Base-by-base conservation (phyloP, 2,797 vertebrate species). In the Dipus sagitta region DNA sequence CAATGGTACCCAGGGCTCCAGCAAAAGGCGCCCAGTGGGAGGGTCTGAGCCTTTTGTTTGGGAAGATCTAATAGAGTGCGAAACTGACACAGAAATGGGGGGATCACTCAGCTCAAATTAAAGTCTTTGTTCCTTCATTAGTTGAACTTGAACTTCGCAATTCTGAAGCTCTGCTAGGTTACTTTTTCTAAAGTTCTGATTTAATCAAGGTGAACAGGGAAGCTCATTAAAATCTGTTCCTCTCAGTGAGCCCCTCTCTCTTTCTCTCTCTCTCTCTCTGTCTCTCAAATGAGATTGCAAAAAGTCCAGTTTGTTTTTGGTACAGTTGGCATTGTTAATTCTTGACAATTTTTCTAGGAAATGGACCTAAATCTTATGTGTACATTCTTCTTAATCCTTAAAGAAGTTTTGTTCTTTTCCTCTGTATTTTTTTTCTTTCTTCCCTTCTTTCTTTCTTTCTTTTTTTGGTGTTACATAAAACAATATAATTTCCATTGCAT, bases 41-140 rank as follows among this genome's bases (percentile, higher is more conserved):
- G 92, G 91, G 96, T 95, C 90, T 78, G 83, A 74, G 86, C 54
- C 92, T 81, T 96, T 96, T 96, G 95, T 97, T 96, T 90, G 3
- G 0, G 23, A 92, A 58, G 74, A 86, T 87, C 92, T 96, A 88
- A 94, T 64, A 87, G 94, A 96, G 83, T 93, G 80, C 0, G 26
- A 94, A 92, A 92, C 86, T 74, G 93, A 96, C 92, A 87, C 54
- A 94, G 94, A 95, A 92, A 86, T 81, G 88, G 91, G 84, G 89
- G 71, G 64, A 72, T 88, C 86, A 86, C 96, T 96, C 94, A 94
- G 94, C 58, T 92, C 88, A 94, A 96, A 96, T 96, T 84, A 87
- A 96, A 86, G 84, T 93, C 90, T 97, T 96, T 96, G 93, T 96
- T 88, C 92, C 90, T 96, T 95, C 95, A 92, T 97, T 95, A 96